Conservation (phyloP, 2,888 invertebrate genomes). For the Scelioninae gen. 2 region DNA sequence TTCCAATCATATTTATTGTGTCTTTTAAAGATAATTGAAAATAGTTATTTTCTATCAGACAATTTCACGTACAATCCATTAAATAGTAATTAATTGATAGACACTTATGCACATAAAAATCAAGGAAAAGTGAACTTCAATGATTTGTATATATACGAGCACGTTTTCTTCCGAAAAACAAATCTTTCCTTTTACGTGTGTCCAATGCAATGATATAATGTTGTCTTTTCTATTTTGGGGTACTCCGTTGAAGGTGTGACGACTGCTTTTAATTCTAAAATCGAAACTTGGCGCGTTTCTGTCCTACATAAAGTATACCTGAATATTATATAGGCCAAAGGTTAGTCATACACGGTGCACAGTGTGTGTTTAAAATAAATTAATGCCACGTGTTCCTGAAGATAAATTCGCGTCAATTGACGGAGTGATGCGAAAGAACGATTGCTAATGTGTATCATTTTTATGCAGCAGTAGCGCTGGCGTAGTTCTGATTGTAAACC, state of each 20-base stretch:
- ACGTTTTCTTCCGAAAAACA: slow-evolving; percentile 5
- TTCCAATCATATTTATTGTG: slow-evolving; percentile 16
- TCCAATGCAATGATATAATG: slow-evolving; percentile 35
- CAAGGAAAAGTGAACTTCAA: too few species aligned
- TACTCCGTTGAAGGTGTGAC: slow-evolving; percentile 43
- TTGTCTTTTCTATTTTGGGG: slow-evolving; percentile 49
- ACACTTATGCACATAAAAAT: too few species aligned
- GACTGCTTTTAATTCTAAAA: slow-evolving; percentile 49
- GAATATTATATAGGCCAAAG: slow-evolving; percentile 45
- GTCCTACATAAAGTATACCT: slow-evolving; percentile 45
- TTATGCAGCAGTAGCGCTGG: not conserved
- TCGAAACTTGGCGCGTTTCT: slow-evolving; percentile 52
- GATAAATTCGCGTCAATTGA: slow-evolving; percentile 33
- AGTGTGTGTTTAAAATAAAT: slow-evolving; percentile 39
- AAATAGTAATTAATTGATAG: too few species aligned
- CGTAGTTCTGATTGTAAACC: not conserved
- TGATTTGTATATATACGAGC: not conserved
- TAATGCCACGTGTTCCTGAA: slow-evolving; percentile 16
- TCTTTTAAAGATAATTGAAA: not conserved
- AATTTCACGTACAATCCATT: too few species aligned
- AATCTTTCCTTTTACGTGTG: slow-evolving; percentile 23
- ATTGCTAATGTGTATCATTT: slow-evolving; percentile 16
- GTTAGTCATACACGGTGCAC: slow-evolving; percentile 39
- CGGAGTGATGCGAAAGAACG: slow-evolving; percentile 26
- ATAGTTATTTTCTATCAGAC: not conserved